Evolutionary conservation across 2,888 invertebrate species (phyloP), one percentile per base, ranked within the genome.

Genomic region (Oscheius sp.): DNA sequence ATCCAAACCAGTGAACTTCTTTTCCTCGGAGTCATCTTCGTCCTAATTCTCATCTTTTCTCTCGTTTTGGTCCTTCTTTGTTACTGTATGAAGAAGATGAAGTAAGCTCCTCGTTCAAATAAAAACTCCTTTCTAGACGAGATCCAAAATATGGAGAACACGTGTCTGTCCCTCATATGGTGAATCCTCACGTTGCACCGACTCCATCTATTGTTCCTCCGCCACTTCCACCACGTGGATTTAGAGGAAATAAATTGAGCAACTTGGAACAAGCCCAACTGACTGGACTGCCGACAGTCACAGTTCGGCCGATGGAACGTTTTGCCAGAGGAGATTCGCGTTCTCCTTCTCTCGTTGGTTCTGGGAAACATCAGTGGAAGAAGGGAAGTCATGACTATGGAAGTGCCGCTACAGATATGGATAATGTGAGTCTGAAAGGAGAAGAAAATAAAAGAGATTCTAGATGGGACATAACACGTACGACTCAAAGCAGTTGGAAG

Each of bases 201-300:
- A 34, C 50, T 23, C 34, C 53, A n/a, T 34, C 64, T 12, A 23
- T 48, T 15, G 66, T 70, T 33, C 82, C 83, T 15, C 83, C 83
- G 2, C 83, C 83, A 1, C 71, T 83, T 2, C 83, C 83, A 15
- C 83, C 83, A 27, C 74, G 82, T 6, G 73, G 70, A 46, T 74
- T 73, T 70, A 39, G 73, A 31, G 64, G 65, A 45, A 65, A 74
- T 34, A 61, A 58, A 39, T 23, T 61, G 61, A 68, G 68, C 29
- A 68, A 68, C 34, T 39, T 68, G 52, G 64, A 69, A 53, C 69
- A 63, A 23, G 64, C 69, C 23, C 64, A 69, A 31, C 29, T 69
- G 27, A 79, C 72, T 6, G 76, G 79, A 63, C 70, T 80, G 12
- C 80, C 81, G 6, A 81, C 76, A 2, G 74, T 70, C 12, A 65